These are phyloP conservation scores for Ophion ellenae DNA, from an alignment of 2,888 invertebrate species.

Conservation along the genomic window DNA sequence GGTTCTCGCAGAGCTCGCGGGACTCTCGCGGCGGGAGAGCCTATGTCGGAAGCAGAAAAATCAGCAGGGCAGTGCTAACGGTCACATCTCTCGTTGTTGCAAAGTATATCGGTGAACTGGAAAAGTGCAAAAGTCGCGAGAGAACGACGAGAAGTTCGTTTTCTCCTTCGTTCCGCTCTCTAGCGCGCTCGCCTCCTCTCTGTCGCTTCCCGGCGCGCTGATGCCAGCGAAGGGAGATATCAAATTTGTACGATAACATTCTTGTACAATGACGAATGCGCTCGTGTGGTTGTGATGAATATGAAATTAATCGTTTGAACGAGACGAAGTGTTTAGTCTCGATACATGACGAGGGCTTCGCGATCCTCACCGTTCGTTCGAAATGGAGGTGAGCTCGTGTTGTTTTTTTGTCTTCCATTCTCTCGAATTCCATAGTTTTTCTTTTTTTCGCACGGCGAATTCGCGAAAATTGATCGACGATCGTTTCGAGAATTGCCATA, in stretches of 20 bases:
- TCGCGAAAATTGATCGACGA: constrained; percentile 2
- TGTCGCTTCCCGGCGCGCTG: background rate
- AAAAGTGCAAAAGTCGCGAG: background rate
- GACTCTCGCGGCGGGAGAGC: background rate
- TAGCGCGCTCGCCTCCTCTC: background rate
- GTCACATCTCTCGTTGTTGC: constrained; percentile 10
- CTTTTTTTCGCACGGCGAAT: background rate
- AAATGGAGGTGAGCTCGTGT: constrained; percentile 58
- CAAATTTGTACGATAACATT: background rate
- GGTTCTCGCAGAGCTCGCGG: background rate
- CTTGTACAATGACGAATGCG: constrained; percentile 25
- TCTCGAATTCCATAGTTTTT: background rate
- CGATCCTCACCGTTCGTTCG: constrained; percentile 49
- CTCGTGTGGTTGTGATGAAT: constrained; percentile 25
- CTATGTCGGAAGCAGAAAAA: constrained; percentile 15
- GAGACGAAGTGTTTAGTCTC: constrained; percentile 48
- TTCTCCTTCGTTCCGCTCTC: background rate
- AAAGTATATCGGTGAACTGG: constrained; percentile 23
- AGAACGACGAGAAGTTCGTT: background rate
- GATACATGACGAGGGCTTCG: constrained; percentile 39
- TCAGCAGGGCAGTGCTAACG: constrained; percentile 43
- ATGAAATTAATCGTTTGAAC: constrained; percentile 37
- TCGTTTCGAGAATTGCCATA: background rate
- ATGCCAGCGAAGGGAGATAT: background rate
- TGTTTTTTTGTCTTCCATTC: background rate